Evolutionary conservation across 2,888 invertebrate species (phyloP).

Genomic region (Hirtodrosophila confusa): DNA sequence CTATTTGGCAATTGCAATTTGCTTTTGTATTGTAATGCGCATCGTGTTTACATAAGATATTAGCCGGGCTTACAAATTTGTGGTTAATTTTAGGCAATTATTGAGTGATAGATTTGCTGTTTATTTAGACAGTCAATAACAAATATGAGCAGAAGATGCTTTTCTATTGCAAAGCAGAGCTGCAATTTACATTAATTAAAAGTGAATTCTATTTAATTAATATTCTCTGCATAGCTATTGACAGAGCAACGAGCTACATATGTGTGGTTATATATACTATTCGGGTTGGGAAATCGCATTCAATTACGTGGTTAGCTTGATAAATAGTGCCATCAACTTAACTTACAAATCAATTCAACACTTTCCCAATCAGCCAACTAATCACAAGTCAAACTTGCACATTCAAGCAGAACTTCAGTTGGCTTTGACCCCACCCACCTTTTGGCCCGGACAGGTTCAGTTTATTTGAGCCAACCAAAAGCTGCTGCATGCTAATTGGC

Average conservation of each 20-base stretch:
- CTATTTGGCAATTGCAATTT: constrained; percentile 45
- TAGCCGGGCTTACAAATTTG: constrained; percentile 34
- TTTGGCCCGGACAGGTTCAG: constrained; percentile 12
- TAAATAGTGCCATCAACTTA: background rate
- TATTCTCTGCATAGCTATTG: no score
- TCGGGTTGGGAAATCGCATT: background rate
- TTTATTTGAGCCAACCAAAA: constrained; percentile 23
- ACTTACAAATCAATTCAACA: constrained; percentile 6
- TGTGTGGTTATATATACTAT: no score
- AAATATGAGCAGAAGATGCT: background rate
- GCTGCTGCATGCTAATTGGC: constrained; percentile 47
- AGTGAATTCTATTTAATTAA: no score
- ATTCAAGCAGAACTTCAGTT: constrained; percentile 3
- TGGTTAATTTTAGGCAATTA: constrained; percentile 43
- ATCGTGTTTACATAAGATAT: constrained; percentile 42
- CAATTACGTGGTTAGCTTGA: constrained; percentile 12
- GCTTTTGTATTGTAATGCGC: constrained; percentile 29
- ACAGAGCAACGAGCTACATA: no score
- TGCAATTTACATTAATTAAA: no score
- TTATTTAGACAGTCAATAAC: constrained; percentile 14
- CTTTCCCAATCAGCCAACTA: constrained; percentile 16
- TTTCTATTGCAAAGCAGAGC: no score
- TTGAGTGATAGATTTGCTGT: constrained; percentile 20
- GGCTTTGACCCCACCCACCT: background rate
- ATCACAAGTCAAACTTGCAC: constrained; percentile 20